A percentile compares a stretch with the other conserved stretches of the same genome.
phyloP scores from a whole-genome alignment of 2,888 invertebrate genomes.

The Diaprepes abbreviatus region DNA sequence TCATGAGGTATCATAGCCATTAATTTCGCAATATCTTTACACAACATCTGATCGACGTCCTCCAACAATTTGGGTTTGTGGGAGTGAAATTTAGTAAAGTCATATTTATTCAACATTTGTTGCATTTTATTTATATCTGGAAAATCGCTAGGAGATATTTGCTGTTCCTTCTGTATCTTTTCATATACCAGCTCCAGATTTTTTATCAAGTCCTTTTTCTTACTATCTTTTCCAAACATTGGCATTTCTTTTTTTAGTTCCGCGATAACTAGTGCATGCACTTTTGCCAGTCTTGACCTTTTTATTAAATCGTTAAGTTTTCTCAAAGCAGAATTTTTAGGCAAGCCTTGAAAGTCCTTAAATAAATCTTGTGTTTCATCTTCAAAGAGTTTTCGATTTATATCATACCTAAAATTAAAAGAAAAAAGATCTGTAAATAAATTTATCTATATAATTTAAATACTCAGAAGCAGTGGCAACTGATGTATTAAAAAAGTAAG shows the following conservation, averaged over 20 bases:
- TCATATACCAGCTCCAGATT: constrained; percentile 90
- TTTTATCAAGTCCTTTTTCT: constrained; percentile 96
- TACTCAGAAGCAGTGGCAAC: too few species aligned
- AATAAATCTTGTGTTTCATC: constrained; percentile 96
- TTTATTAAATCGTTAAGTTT: constrained; percentile 99
- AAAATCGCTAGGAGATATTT: constrained; percentile 97
- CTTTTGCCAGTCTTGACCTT: constrained; percentile 95
- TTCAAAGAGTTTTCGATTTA: constrained; percentile 92
- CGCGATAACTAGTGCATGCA: constrained; percentile 97
- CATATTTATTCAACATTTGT: constrained; percentile 84
- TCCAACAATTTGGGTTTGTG: constrained; percentile 91
- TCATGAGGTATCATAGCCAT: constrained; percentile 93
- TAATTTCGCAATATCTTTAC: constrained; percentile 92
- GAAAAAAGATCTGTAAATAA: too few species aligned
- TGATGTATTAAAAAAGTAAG: too few species aligned
- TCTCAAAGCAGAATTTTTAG: constrained; percentile 94
- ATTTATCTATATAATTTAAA: too few species aligned
- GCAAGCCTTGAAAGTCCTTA: constrained; percentile 93
- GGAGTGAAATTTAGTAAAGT: constrained; percentile 94
- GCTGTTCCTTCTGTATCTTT: constrained; percentile 89
- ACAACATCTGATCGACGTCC: constrained; percentile 94
- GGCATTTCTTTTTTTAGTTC: constrained; percentile 95
- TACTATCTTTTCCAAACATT: constrained; percentile 81
- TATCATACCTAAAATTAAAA: constrained; percentile 79
- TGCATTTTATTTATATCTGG: constrained; percentile 97